A percentile compares a stretch with the other conserved stretches of the same genome.
These are phyloP conservation scores for Oxyruncus cristatus DNA, from an alignment of 2,113 vertebrate species.

Conservation along the genomic window DNA sequence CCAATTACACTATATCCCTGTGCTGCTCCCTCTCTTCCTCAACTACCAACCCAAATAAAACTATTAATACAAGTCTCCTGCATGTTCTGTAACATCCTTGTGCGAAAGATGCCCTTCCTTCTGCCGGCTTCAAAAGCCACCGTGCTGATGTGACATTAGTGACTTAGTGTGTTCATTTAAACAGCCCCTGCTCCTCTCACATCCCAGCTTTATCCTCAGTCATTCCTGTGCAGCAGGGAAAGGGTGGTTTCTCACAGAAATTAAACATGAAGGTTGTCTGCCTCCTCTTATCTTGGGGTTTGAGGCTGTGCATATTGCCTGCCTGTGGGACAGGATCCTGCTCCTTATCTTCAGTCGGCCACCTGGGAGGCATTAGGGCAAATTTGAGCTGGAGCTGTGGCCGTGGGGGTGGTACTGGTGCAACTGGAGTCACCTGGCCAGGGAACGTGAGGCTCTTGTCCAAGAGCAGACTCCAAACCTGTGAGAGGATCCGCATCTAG, in stretches of 20 bases:
- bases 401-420: not conserved
- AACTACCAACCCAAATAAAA: not conserved
- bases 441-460: not conserved
- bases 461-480: not conserved
- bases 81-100: not conserved
- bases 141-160: accelerated
- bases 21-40: not conserved
- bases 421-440: not conserved
- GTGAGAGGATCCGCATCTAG: not conserved
- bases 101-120: not conserved
- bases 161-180: not conserved
- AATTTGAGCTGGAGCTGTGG: not conserved
- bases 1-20: not conserved
- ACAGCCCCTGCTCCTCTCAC: not conserved
- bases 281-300: not conserved
- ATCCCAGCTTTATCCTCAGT: not conserved
- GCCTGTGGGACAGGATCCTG: not conserved
- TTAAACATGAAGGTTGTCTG: not conserved
- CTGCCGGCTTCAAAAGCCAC: not conserved
- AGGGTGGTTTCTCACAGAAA: not conserved
- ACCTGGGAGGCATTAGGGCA: not conserved
- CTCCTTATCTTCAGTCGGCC: not conserved
- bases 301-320: not conserved
- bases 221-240: not conserved
- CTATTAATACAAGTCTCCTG: not conserved